phyloP scores from a whole-genome alignment of 2,888 invertebrate species.

The Priapulus caudatus region DNA sequence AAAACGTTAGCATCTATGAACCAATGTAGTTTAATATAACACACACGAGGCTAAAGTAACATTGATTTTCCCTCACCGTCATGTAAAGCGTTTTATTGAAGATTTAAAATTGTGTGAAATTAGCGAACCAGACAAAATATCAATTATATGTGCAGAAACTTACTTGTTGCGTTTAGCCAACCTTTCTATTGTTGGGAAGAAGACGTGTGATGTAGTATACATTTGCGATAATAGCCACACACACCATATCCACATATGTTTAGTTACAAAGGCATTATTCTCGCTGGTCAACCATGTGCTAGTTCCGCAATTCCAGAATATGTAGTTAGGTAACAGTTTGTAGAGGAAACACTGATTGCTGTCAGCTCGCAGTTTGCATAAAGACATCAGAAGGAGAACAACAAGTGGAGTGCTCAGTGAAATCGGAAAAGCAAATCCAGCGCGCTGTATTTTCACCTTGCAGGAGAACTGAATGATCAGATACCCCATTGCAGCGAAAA shows the following conservation, averaged over 20 bases:
- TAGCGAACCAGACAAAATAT: too few relatives aligned
- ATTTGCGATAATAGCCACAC: background rate
- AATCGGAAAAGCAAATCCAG: constrained; percentile 41
- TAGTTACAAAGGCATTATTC: background rate
- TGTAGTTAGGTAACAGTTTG: constrained; percentile 21
- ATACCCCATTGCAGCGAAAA: constrained; percentile 37
- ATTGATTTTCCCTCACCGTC: too few relatives aligned
- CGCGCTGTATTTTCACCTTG: constrained; percentile 41
- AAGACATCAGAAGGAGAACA: constrained; percentile 25
- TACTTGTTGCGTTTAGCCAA: background rate
- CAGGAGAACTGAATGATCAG: constrained; percentile 44
- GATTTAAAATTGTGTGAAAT: too few relatives aligned
- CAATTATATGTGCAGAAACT: too few relatives aligned
- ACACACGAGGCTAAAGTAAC: too few relatives aligned
- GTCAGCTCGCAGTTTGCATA: constrained; percentile 26
- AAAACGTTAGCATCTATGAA: too few relatives aligned
- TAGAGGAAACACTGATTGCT: constrained; percentile 15
- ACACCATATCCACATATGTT: background rate
- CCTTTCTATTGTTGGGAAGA: background rate
- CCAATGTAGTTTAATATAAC: too few relatives aligned
- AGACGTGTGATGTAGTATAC: background rate
- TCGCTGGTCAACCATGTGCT: background rate
- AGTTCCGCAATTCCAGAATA: constrained; percentile 22
- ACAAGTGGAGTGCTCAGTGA: constrained; percentile 36
- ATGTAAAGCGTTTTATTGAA: too few relatives aligned